These are phyloP conservation scores for Bombus turneri DNA, from an alignment of 1,140 invertebrate genomes.

Conservation along the genomic window DNA sequence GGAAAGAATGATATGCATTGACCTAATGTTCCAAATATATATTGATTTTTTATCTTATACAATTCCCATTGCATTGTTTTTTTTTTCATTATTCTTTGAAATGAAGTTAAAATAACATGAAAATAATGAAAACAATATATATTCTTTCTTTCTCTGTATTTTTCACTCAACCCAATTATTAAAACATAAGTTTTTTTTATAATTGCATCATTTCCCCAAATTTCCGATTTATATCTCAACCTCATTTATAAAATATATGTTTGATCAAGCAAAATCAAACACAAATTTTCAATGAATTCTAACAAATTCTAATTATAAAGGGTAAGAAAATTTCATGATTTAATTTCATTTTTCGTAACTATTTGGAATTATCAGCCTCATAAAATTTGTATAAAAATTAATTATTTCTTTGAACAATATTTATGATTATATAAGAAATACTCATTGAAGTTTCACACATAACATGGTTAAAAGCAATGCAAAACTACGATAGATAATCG, in stretches of 20 bases:
- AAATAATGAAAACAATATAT: conserved; percentile 1
- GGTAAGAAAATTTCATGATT: not conserved
- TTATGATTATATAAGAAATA: not conserved
- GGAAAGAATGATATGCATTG: conserved; percentile 72
- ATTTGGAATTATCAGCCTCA: conserved; percentile 43
- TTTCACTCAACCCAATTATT: not conserved
- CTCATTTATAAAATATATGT: not conserved
- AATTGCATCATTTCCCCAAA: not conserved
- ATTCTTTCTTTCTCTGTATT: not conserved
- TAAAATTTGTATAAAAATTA: conserved; percentile 38
- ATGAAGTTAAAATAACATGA: conserved; percentile 2
- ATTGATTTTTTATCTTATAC: conserved; percentile 10
- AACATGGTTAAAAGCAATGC: conserved; percentile 11
- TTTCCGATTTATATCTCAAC: conserved; percentile 7
- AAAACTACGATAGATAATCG: conserved; percentile 13
- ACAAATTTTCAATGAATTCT: not conserved
- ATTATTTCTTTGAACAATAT: conserved; percentile 14
- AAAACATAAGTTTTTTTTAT: not conserved
- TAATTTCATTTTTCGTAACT: not conserved
- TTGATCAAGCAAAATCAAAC: not conserved
- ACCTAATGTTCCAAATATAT: conserved; percentile 41
- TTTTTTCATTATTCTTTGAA: not conserved
- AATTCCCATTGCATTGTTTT: conserved; percentile 10
- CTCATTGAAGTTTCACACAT: conserved; percentile 2
- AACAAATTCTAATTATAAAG: conserved; percentile 10